Evolutionary conservation across 1,140 invertebrate species (phyloP).

Genomic region (Drosophila serrata): DNA sequence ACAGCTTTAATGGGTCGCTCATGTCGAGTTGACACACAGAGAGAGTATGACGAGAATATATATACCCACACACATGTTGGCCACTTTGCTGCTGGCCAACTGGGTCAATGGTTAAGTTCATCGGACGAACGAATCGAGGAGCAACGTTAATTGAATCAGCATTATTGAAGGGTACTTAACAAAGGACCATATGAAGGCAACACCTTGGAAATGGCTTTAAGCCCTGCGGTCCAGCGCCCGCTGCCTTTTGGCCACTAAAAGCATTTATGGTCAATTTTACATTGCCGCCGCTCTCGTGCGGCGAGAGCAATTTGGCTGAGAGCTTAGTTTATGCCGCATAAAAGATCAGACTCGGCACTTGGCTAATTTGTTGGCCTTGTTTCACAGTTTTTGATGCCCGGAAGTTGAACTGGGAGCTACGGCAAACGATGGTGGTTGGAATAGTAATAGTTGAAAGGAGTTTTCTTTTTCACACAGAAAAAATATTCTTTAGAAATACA

Average conservation of each 20-base stretch:
- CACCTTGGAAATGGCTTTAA: slow-evolving; percentile 28
- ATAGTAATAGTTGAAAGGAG: background rate
- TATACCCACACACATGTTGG: slow-evolving; percentile 6
- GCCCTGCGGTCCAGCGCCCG: slow-evolving; percentile 9
- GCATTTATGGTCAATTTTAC: slow-evolving; percentile 60
- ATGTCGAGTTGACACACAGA: slow-evolving; percentile 20
- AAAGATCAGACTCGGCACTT: slow-evolving; percentile 60
- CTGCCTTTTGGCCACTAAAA: slow-evolving; percentile 32
- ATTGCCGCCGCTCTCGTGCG: slow-evolving; percentile 41
- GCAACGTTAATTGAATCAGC: slow-evolving; percentile 59
- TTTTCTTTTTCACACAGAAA: background rate
- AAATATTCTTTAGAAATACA: background rate
- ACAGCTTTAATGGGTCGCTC: slow-evolving; percentile 36
- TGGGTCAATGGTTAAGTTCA: slow-evolving; percentile 66
- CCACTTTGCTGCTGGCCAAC: slow-evolving; percentile 25
- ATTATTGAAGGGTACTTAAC: slow-evolving; percentile 34
- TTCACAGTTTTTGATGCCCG: slow-evolving; percentile 56
- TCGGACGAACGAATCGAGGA: slow-evolving; percentile 15
- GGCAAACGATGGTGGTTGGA: background rate
- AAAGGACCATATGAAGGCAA: slow-evolving; percentile 13
- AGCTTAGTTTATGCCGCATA: slow-evolving; percentile 68
- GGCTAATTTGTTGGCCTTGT: slow-evolving; percentile 69
- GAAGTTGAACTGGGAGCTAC: background rate
- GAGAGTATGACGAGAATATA: background rate
- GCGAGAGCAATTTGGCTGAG: slow-evolving; percentile 70